Evolutionary conservation across 1,140 invertebrate species (phyloP).

Genomic region (Aphelenchoides besseyi): DNA sequence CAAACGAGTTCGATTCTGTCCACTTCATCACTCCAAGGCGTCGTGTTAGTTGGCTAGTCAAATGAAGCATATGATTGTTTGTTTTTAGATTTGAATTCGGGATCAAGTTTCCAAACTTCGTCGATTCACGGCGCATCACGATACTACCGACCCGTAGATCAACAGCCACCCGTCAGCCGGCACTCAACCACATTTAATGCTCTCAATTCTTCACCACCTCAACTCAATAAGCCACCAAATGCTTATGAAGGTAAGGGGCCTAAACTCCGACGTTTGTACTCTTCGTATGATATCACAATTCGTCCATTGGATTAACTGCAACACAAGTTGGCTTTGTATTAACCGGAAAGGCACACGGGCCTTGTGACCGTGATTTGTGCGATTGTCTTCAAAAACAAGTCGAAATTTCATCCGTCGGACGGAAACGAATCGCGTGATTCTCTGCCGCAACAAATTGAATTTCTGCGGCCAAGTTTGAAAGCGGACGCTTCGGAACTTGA

Average conservation of each 20-base stretch:
- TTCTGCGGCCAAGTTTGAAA: neutral
- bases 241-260: neutral
- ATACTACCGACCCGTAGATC: neutral
- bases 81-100: neutral
- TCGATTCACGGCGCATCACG: neutral
- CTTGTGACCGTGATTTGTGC: neutral
- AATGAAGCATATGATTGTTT: neutral
- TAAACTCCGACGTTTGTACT: neutral
- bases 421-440: neutral
- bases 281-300: neutral
- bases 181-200: neutral
- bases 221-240: neutral
- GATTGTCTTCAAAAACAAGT: neutral
- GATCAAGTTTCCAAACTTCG: neutral
- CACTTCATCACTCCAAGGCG: conserved; percentile 3
- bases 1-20: conserved; percentile 25
- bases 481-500: too few species aligned
- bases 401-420: neutral
- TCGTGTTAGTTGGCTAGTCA: neutral
- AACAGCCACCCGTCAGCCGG: neutral
- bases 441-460: neutral
- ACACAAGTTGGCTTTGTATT: too few species aligned
- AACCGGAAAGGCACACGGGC: too few species aligned
- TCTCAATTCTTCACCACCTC: neutral
- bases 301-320: neutral